Evolutionary conservation across 2,113 vertebrate genomes (phyloP), one percentile per base, ranked within the genome.

Genomic region (Agapornis roseicollis): DNA sequence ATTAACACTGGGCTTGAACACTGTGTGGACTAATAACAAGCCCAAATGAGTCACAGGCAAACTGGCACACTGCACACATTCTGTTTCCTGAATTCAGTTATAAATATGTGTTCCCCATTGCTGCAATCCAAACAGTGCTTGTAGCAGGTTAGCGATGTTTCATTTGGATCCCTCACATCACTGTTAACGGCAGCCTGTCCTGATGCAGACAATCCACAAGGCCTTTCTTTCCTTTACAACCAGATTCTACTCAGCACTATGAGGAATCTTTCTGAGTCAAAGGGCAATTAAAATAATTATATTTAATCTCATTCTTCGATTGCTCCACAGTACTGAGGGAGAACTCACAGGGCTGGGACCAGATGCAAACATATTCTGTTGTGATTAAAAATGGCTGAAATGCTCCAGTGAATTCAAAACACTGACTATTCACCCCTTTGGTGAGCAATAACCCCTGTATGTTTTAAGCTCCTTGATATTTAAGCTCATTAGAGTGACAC

Each of bases 281-380:
- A 42, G 9, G 25, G 31, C 61, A 92, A 92, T 82, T 95, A 89
- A 87, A 89, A 93, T 85, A 93, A 89, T 94, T 92, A 87, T 25
- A 41, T 92, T 92, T 89, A 92, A 95, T 94, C n/a, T 27, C 64
- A 85, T 91, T 92, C 73, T 94, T 90, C 91, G 91, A 79, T 94
- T 94, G 91, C 52, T 92, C 47, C 61, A 53, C 58, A 77, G 53
- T 60, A 89, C 63, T 29, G 16, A 92, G 63, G 37, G 49, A 91
- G 44, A 50, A 85, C 63, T 95, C 4, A 0, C 41, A 88, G 41
- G 25, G 18, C 79, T 88, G 71, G 87, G 79, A 88, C 46, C 63
- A 93, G 66, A 95, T 77, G 74, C 53, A 76, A 90, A 63, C 46
- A 39, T 55, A 76, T 20, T 92, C 80, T 89, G 66, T 46, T 88